Percentiles rank a stretch among this genome's conserved stretches.
Evolutionary conservation across 1,140 invertebrate genomes (phyloP).

Genomic region (Batillaria attramentaria): DNA sequence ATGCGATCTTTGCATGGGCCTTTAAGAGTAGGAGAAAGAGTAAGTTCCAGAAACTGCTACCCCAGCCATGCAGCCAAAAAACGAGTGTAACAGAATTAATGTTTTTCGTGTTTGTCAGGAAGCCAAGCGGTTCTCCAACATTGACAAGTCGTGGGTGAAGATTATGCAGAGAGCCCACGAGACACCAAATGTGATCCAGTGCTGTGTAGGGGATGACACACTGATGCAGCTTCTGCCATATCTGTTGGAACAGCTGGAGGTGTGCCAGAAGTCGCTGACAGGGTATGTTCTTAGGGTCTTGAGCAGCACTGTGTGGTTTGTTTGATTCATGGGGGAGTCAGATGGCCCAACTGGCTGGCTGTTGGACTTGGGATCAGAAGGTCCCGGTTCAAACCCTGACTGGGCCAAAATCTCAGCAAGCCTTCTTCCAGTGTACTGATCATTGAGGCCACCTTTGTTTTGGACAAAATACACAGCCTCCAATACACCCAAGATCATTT

Average conservation of each 20-base stretch:
- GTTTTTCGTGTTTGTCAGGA: conserved; percentile 59
- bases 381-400: background rate
- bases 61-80: too few relatives aligned
- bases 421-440: too few relatives aligned
- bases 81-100: background rate
- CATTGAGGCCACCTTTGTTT: too few relatives aligned
- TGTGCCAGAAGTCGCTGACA: conserved; percentile 96
- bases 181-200: conserved; percentile 92
- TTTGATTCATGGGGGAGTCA: background rate
- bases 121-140: conserved; percentile 86
- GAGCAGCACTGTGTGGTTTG: background rate
- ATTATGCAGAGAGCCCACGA: conserved; percentile 97
- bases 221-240: conserved; percentile 92
- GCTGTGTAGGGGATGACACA: conserved; percentile 95
- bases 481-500: too few relatives aligned
- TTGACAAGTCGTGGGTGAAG: conserved; percentile 98
- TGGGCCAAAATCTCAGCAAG: too few relatives aligned
- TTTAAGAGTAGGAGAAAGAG: too few relatives aligned
- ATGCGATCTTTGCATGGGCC: too few relatives aligned
- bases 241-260: conserved; percentile 93
- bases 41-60: too few relatives aligned
- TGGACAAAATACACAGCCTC: too few relatives aligned
- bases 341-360: background rate
- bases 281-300: conserved; percentile 74
- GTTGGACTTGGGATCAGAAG: background rate